Conservation (phyloP, 2,797 vertebrate genomes). For the Mus caroli region DNA sequence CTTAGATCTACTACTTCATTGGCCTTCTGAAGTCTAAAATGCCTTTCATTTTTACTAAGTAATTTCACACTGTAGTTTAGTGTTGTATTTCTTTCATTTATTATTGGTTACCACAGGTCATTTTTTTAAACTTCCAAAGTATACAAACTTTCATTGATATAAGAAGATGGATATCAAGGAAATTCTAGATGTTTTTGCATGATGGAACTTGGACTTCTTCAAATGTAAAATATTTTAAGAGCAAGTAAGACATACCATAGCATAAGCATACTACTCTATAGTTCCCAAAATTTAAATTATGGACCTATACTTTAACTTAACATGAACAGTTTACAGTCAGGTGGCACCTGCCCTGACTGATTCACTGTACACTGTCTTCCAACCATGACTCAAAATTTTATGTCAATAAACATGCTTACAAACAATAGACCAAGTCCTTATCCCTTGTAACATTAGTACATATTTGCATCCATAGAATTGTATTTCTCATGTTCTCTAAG, state of each 20-base stretch:
- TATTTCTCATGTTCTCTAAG: slow-evolving; percentile 1
- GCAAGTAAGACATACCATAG: slow-evolving; percentile 10
- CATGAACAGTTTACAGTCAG: slow-evolving; percentile 38
- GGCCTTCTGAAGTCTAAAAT: not conserved
- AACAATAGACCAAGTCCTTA: slow-evolving; percentile 5
- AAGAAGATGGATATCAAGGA: not conserved
- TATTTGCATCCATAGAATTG: slow-evolving; percentile 29
- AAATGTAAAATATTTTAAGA: slow-evolving; percentile 58
- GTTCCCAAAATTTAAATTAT: slow-evolving; percentile 56
- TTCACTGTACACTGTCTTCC: not conserved
- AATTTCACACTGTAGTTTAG: not conserved
- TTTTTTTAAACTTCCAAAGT: not conserved
- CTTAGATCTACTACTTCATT: not conserved
- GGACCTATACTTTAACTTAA: not conserved
- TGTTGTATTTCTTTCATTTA: not conserved
- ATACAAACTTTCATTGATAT: slow-evolving; percentile 32
- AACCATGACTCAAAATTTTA: not conserved
- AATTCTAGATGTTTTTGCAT: not conserved
- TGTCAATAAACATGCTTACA: not conserved
- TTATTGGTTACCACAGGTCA: too few relatives aligned
- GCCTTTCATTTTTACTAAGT: not conserved
- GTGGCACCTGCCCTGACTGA: not conserved
- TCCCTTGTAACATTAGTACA: not conserved
- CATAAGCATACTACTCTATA: slow-evolving; percentile 29
- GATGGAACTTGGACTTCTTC: slow-evolving; percentile 11